A percentile compares a stretch with the other conserved stretches of the same genome.
These are phyloP conservation scores for Iphiclides podalirius DNA, from an alignment of 2,888 invertebrate species.

Conservation along the genomic window DNA sequence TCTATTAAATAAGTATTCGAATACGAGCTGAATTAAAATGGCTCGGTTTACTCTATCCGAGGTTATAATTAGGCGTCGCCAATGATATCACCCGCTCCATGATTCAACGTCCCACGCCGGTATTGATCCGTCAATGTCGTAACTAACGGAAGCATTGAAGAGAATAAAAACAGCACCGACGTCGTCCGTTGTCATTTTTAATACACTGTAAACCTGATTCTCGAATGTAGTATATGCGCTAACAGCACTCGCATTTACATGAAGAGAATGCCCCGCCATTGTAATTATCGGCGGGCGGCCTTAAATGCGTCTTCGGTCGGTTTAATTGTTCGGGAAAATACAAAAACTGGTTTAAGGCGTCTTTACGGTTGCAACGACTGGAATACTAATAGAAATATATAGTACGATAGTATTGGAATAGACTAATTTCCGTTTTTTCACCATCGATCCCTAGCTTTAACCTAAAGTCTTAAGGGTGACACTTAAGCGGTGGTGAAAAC, in stretches of 20 bases:
- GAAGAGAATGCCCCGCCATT: background rate
- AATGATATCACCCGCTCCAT: constrained; percentile 4
- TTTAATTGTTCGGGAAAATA: background rate
- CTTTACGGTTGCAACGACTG: too few relatives aligned
- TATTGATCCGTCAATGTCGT: constrained; percentile 16
- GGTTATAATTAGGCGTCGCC: background rate
- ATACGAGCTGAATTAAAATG: too few relatives aligned
- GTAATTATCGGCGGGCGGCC: background rate
- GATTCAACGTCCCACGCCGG: constrained; percentile 13
- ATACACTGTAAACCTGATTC: background rate
- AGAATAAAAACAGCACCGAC: constrained; percentile 2
- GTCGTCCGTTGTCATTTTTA: background rate
- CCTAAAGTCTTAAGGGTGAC: too few relatives aligned
- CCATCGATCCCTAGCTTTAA: too few relatives aligned
- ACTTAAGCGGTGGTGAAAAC: too few relatives aligned
- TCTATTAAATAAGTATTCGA: too few relatives aligned
- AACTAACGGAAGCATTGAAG: constrained; percentile 13
- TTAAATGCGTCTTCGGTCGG: background rate
- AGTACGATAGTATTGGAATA: too few relatives aligned
- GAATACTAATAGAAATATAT: too few relatives aligned
- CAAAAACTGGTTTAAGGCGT: too few relatives aligned
- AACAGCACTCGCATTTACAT: background rate
- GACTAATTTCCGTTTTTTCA: too few relatives aligned
- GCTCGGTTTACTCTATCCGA: too few relatives aligned
- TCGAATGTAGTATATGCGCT: background rate